Evolutionary conservation across 2,113 vertebrate species (phyloP), one percentile per base, ranked within the genome.

Genomic region (Blennius ocellaris): DNA sequence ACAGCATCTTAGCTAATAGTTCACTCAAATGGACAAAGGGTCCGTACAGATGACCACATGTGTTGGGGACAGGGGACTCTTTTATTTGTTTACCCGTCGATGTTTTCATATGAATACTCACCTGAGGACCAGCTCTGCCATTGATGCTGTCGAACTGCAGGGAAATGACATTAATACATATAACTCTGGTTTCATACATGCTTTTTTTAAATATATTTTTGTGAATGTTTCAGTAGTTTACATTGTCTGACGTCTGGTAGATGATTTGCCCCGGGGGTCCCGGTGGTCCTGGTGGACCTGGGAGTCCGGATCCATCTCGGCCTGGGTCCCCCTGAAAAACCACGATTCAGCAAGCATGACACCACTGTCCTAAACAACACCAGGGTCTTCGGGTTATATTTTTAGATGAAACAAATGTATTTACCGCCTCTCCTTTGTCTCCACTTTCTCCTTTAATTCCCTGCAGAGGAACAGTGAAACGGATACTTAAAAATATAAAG

Each of bases 401-500:
- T 8, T 36, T 3, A 51, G 10, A 2, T 39, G 14, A 15, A 57
- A 11, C 11, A 71, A 66, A 57, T 2, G 51, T 72, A 92, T 94
- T 94, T 41, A 98, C 98, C 89, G 88, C 94, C 16, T 96, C 93
- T 6, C 98, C 98, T 0, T 51, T 80, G 52, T 87, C 91, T 9
- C 98, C 98, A 38, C 41, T 85, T 1, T 95, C 93, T 15, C 97
- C 98, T 72, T 95, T 96, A 8, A 88, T 88, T 54, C 98, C 98
- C 98, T 99, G 75, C 39, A 74, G 44, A 85, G 21, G 21, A 30
- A 30, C 21, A 30, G 21, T 30, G 21, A 30, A 30, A 30, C 21
- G 4, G 21, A 30, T 30, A 30, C 21, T 30, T 30, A 30, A 2
- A 30, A 30, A 30, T 4, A 30, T 30, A 30, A 30, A 30, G 21